Conservation (phyloP, 2,113 vertebrate species). For the Meriones unguiculatus region DNA sequence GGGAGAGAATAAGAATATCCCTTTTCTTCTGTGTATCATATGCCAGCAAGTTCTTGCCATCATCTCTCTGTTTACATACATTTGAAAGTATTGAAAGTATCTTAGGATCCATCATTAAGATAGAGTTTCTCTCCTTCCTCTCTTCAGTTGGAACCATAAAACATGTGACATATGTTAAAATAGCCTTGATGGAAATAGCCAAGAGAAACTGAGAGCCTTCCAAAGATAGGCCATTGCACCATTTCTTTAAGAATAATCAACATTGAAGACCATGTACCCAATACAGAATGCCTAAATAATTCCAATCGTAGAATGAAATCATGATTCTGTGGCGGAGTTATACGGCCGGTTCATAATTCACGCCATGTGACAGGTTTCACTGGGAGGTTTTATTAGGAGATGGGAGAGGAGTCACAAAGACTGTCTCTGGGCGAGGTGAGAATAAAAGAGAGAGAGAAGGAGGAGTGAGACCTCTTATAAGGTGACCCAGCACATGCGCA, state of each 20-base stretch:
- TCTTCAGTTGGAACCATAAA: neutral
- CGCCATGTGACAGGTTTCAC: no score
- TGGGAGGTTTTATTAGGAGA: no score
- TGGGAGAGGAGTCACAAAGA: no score
- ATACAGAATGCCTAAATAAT: conserved; percentile 16
- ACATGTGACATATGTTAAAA: conserved; percentile 17
- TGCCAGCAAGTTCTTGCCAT: neutral
- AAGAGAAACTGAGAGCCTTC: neutral
- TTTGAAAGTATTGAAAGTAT: neutral
- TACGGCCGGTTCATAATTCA: no score
- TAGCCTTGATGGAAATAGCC: neutral
- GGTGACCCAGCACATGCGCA: no score
- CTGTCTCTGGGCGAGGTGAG: no score
- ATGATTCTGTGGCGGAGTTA: no score
- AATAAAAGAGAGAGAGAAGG: no score
- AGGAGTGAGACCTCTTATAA: no score
- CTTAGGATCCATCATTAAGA: neutral
- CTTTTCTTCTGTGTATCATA: neutral
- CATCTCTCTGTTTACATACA: neutral
- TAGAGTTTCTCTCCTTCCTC: neutral
- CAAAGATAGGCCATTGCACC: neutral
- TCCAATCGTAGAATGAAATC: conserved; percentile 27
- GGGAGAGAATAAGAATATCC: conserved; percentile 3
- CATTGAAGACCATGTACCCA: neutral
- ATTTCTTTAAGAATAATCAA: neutral